Conservation (phyloP, 2,113 vertebrate genomes). For the Microtus montanus region DNA sequence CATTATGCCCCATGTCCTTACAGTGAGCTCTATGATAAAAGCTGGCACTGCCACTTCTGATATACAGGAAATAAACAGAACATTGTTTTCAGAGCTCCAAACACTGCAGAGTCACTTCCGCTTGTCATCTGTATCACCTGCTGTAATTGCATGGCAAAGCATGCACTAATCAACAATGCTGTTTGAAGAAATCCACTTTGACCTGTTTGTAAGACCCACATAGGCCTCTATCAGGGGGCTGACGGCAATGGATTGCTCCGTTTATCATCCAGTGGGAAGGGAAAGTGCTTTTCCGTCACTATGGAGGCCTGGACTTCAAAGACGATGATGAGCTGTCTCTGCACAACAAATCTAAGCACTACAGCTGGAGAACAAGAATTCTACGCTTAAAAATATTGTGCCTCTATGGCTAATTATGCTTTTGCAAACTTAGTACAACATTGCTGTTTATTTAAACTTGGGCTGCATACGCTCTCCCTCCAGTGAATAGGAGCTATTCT, state of each 20-base stretch:
- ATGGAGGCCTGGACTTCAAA: constrained; percentile 57
- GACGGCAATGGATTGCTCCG: not conserved
- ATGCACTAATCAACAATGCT: constrained; percentile 43
- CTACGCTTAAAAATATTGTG: constrained; percentile 81
- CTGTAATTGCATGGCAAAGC: constrained; percentile 48
- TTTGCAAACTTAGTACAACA: constrained; percentile 82
- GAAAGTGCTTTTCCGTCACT: constrained; percentile 35
- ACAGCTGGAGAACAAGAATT: constrained; percentile 81
- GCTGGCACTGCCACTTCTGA: not conserved
- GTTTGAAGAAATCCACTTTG: constrained; percentile 29
- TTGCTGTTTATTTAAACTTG: constrained; percentile 80
- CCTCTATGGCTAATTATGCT: constrained; percentile 84
- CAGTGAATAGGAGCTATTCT: constrained; percentile 70
- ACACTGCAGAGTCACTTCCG: constrained; percentile 7
- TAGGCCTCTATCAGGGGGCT: constrained; percentile 52
- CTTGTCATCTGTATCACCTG: constrained; percentile 19
- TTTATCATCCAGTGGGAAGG: not conserved
- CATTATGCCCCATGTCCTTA: not conserved
- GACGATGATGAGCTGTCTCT: constrained; percentile 41
- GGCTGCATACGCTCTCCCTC: constrained; percentile 56
- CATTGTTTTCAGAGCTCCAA: not conserved
- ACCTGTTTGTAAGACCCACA: not conserved
- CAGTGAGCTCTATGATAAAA: not conserved
- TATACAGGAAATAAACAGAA: not conserved
- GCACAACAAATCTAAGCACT: constrained; percentile 72